These are phyloP conservation scores for Semnopithecus entellus DNA, from an alignment of 2,113 vertebrate species.

Conservation along the genomic window DNA sequence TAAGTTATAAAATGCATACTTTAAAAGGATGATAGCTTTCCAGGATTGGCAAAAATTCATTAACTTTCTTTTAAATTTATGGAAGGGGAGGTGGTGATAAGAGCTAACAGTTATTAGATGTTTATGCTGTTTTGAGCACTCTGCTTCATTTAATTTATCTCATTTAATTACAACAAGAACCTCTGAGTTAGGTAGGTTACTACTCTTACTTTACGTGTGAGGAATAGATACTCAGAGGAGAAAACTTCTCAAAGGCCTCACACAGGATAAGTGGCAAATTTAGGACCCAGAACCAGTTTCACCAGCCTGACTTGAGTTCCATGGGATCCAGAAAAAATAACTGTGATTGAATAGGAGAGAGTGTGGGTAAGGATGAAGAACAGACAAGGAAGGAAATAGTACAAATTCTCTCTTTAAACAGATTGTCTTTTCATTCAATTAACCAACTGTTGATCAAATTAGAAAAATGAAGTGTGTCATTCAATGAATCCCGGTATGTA, in stretches of 20 bases:
- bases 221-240: background rate
- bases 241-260: background rate
- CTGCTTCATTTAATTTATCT: background rate
- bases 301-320: background rate
- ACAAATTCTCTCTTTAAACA: background rate
- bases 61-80: background rate
- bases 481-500: background rate
- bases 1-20: background rate
- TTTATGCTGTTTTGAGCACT: background rate
- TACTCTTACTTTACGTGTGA: background rate
- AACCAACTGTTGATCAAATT: background rate
- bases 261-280: background rate
- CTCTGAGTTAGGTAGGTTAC: background rate
- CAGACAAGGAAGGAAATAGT: background rate
- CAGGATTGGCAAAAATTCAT: background rate
- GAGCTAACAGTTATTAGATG: background rate
- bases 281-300: background rate
- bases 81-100: background rate
- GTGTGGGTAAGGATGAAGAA: background rate
- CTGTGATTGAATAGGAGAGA: background rate
- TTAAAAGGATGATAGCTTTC: background rate
- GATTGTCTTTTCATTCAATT: background rate
- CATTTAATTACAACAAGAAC: slow-evolving; percentile 8
- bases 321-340: background rate
- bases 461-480: slow-evolving; percentile 4